Conservation (phyloP, 2,888 invertebrate species). For the Athalia rosae region DNA sequence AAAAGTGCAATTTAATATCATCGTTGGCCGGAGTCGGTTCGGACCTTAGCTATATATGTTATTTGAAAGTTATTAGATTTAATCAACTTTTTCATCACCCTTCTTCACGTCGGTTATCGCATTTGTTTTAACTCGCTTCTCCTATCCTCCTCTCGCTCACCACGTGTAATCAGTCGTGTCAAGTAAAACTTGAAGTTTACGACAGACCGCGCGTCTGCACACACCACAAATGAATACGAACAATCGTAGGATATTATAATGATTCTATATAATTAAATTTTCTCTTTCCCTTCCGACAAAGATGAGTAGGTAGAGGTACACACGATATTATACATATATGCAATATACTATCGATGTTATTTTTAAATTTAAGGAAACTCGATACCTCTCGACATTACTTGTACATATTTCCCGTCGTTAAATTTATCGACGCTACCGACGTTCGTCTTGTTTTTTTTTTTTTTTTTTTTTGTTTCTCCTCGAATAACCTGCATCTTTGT, state of each 20-base stretch:
- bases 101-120: neutral
- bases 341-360: neutral
- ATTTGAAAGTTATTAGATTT: conserved; percentile 64
- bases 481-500: neutral
- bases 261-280: no score
- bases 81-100: conserved; percentile 64
- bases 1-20: no score
- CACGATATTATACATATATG: neutral
- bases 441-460: neutral
- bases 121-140: neutral
- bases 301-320: no score
- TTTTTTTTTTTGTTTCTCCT: neutral
- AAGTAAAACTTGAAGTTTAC: no score
- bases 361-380: conserved; percentile 5
- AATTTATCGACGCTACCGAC: neutral
- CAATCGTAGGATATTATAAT: no score
- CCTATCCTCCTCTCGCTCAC: no score
- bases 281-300: no score
- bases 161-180: no score
- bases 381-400: conserved; percentile 1
- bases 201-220: no score
- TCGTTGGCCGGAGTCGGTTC: neutral
- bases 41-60: conserved; percentile 55
- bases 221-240: no score
- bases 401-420: conserved; percentile 10